phyloP scores from a whole-genome alignment of 2,888 invertebrate genomes.

The Thymelicus acteon region DNA sequence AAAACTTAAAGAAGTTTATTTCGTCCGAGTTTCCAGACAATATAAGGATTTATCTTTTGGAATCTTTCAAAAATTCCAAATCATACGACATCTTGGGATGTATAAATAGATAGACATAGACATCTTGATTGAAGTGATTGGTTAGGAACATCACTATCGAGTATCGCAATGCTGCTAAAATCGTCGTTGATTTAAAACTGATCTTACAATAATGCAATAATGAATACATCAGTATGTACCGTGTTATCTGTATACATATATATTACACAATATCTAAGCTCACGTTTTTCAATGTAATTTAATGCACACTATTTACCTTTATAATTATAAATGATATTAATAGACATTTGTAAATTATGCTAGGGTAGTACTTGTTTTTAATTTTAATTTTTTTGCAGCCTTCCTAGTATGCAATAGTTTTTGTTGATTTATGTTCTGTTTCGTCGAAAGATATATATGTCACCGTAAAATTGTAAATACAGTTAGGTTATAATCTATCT shows the following conservation, averaged over 20 bases:
- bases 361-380: slow-evolving; percentile 46
- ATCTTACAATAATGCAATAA: slow-evolving; percentile 31
- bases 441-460: not conserved
- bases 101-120: too few species aligned
- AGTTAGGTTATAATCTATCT: too few species aligned
- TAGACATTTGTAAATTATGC: slow-evolving; percentile 59
- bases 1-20: too few species aligned
- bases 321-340: slow-evolving; percentile 54
- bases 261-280: slow-evolving; percentile 38
- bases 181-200: too few species aligned
- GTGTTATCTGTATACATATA: slow-evolving; percentile 30
- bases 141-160: too few species aligned
- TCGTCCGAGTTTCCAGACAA: too few species aligned
- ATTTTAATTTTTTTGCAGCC: slow-evolving; percentile 31
- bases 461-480: too few species aligned
- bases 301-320: slow-evolving; percentile 77
- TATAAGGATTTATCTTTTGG: too few species aligned
- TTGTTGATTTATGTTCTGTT: slow-evolving; percentile 27
- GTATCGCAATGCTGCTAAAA: too few species aligned
- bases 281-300: slow-evolving; percentile 65
- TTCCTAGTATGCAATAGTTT: slow-evolving; percentile 37
- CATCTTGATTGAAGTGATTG: too few species aligned
- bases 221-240: slow-evolving; percentile 37
- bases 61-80: too few species aligned
- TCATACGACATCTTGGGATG: too few species aligned